These are phyloP conservation scores for Lasioglossum marginatum DNA, from an alignment of 2,888 invertebrate genomes.

Conservation along the genomic window DNA sequence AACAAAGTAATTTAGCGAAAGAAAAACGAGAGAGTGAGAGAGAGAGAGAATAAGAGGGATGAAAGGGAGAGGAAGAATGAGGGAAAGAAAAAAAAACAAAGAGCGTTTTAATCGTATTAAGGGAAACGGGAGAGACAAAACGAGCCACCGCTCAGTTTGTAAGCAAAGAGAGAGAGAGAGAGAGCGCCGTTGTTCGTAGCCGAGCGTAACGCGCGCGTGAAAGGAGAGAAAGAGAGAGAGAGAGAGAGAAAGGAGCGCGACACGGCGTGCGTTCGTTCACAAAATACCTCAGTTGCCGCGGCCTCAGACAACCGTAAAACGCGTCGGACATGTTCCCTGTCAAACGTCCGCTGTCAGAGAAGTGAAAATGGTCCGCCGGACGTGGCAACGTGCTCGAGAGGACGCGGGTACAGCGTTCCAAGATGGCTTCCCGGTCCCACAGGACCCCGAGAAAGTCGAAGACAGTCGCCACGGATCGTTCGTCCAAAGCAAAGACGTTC, in stretches of 20 bases:
- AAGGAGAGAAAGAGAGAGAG: background rate
- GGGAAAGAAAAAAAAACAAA: conserved; percentile 28
- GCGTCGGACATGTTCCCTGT: conserved; percentile 19
- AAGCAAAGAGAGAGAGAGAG: conserved; percentile 60
- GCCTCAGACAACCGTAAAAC: conserved; percentile 74
- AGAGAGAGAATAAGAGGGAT: background rate
- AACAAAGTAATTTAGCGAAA: background rate
- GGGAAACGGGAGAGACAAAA: conserved; percentile 60
- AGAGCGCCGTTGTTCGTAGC: conserved; percentile 1
- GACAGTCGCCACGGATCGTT: conserved; percentile 16
- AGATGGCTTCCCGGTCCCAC: background rate
- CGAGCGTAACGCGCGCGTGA: background rate
- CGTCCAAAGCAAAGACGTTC: conserved; percentile 52
- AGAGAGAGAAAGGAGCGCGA: conserved; percentile 50
- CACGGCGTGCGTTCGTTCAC: conserved; percentile 78
- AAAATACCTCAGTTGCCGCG: conserved; percentile 83
- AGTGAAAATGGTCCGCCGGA: background rate
- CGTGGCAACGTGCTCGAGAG: conserved; percentile 4
- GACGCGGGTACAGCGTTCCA: background rate
- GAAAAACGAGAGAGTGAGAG: conserved; percentile 18
- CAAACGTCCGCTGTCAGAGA: background rate
- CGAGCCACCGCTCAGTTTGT: conserved; percentile 70
- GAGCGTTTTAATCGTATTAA: conserved; percentile 74
- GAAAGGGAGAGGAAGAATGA: conserved; percentile 29
- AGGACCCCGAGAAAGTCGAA: background rate